Evolutionary conservation across 2,797 vertebrate genomes (phyloP).

Genomic region (Urocyon cinereoargenteus): DNA sequence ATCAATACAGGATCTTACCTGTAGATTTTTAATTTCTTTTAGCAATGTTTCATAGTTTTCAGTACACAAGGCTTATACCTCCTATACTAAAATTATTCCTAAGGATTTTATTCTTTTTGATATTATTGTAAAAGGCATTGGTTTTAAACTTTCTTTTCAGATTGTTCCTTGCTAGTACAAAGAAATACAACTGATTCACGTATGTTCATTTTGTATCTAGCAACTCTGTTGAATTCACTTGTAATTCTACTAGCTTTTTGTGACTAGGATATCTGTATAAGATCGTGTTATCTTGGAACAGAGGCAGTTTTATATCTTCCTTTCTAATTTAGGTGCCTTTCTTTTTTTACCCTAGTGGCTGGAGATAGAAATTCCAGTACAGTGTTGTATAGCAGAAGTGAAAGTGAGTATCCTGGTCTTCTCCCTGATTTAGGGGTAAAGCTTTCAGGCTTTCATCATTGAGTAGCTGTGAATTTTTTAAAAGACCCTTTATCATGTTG

Average conservation of each 20-base stretch:
- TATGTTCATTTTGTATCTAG: neutral
- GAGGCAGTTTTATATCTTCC: neutral
- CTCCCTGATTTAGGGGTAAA: neutral
- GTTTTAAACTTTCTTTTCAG: neutral
- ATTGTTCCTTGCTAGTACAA: neutral
- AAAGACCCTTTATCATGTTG: neutral
- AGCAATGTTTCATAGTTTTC: neutral
- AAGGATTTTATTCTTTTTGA: neutral
- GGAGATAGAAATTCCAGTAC: neutral
- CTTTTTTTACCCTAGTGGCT: neutral
- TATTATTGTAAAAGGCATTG: neutral
- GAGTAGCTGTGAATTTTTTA: neutral
- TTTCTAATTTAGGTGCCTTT: neutral
- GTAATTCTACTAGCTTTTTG: neutral
- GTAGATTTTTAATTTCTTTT: constrained; percentile 8
- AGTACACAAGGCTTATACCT: neutral
- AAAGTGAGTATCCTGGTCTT: neutral
- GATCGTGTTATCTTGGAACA: neutral
- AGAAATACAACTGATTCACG: neutral
- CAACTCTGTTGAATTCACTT: neutral
- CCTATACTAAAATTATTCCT: neutral
- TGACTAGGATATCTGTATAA: neutral
- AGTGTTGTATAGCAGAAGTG: neutral
- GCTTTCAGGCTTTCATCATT: neutral
- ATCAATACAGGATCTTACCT: neutral